Evolutionary conservation across 2,797 vertebrate species (phyloP).

Genomic region (Clarias laeviceps): DNA sequence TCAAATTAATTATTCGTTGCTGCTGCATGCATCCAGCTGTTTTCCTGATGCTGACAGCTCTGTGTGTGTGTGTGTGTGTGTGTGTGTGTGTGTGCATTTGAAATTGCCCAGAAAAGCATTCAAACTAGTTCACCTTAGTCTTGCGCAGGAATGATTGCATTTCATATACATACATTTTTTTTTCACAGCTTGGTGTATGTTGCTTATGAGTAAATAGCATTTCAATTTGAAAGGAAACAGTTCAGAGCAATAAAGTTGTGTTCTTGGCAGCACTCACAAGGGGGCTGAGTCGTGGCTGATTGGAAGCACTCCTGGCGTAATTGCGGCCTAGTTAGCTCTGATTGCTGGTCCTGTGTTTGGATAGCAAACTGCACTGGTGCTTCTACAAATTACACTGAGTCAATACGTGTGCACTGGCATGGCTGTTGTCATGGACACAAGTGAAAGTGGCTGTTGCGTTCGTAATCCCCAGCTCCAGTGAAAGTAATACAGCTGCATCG

Average conservation of each 20-base stretch:
- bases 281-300: conserved; percentile 56
- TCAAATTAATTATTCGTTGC: neutral
- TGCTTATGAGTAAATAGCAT: conserved; percentile 55
- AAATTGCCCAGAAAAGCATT: conserved; percentile 38
- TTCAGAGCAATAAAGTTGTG: conserved; percentile 62
- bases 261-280: conserved; percentile 62
- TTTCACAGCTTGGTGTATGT: conserved; percentile 43
- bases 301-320: conserved; percentile 72
- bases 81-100: conserved; percentile 15
- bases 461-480: conserved; percentile 6
- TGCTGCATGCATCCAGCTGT: conserved; percentile 20
- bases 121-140: conserved; percentile 13
- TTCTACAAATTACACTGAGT: conserved; percentile 70
- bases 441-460: conserved; percentile 30
- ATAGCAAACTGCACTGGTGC: conserved; percentile 72
- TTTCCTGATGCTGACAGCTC: conserved; percentile 23
- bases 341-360: conserved; percentile 76
- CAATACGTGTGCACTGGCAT: conserved; percentile 51
- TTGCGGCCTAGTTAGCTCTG: conserved; percentile 75
- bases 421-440: conserved; percentile 45
- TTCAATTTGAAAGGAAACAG: conserved; percentile 50
- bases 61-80: no score
- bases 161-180: neutral
- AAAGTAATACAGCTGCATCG: conserved; percentile 25
- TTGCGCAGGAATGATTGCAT: conserved; percentile 17